Evolutionary conservation across 2,888 invertebrate species (phyloP).

Genomic region (Asteroscopus sphinx): DNA sequence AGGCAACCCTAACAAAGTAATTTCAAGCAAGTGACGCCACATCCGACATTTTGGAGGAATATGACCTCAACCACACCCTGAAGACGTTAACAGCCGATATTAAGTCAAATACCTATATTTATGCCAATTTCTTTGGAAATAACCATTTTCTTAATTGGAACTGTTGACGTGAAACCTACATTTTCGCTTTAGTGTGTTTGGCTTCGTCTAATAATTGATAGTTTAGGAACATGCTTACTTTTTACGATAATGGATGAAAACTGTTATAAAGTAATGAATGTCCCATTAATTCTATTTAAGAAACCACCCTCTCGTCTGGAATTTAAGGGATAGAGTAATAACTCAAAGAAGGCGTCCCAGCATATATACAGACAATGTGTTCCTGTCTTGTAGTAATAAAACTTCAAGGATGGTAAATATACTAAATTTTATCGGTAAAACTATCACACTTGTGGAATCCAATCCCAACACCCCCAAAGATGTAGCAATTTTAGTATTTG

Average conservation of each 20-base stretch:
- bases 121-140: slow-evolving; percentile 27
- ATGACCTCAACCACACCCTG: slow-evolving; percentile 7
- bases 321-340: too few relatives aligned
- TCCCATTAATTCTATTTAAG: too few relatives aligned
- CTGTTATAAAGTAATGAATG: too few relatives aligned
- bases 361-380: too few relatives aligned
- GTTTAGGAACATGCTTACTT: slow-evolving; percentile 5
- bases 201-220: slow-evolving; percentile 23
- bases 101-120: slow-evolving; percentile 8
- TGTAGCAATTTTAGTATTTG: too few relatives aligned
- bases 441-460: too few relatives aligned
- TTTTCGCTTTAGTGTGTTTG: slow-evolving; percentile 9
- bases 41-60: slow-evolving; percentile 29
- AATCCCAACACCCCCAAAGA: too few relatives aligned
- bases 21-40: slow-evolving; percentile 6
- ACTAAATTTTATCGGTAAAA: too few relatives aligned
- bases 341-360: too few relatives aligned
- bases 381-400: too few relatives aligned
- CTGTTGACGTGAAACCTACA: slow-evolving; percentile 8
- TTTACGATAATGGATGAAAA: slow-evolving; percentile 2
- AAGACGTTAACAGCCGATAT: slow-evolving; percentile 5
- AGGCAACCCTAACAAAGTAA: slow-evolving; percentile 21
- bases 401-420: too few relatives aligned
- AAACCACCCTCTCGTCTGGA: too few relatives aligned
- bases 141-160: slow-evolving; percentile 60